Conservation (phyloP, 2,888 invertebrate genomes). For the Ptychoptera albimana region DNA sequence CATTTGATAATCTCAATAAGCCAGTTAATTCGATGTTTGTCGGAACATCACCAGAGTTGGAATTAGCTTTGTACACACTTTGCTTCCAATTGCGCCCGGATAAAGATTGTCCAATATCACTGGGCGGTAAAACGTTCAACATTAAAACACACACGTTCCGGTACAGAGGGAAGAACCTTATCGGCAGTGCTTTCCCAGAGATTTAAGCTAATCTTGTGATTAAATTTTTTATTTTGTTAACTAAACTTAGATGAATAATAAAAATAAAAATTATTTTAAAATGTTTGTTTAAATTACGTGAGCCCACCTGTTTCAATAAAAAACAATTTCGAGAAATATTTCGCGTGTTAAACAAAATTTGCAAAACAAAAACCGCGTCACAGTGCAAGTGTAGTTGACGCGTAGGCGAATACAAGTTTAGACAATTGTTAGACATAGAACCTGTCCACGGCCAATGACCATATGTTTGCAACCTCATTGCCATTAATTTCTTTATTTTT, state of each 20-base stretch:
- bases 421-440: too few relatives aligned
- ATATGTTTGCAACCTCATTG: too few relatives aligned
- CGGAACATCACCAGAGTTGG: conserved; percentile 81
- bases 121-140: conserved; percentile 52
- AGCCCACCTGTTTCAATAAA: too few relatives aligned
- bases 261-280: too few relatives aligned
- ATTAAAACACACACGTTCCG: conserved; percentile 58
- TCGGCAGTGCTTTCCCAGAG: conserved; percentile 71
- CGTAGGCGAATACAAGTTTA: too few relatives aligned
- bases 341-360: too few relatives aligned
- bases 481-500: too few relatives aligned
- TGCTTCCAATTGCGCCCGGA: conserved; percentile 69
- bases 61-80: conserved; percentile 76
- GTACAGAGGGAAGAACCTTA: conserved; percentile 59
- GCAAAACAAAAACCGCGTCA: too few relatives aligned
- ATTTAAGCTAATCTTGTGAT: conserved; percentile 35
- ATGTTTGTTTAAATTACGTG: too few relatives aligned
- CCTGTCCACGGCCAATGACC: too few relatives aligned
- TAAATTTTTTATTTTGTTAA: background rate
- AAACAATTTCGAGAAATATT: too few relatives aligned
- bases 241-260: background rate
- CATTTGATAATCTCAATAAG: conserved; percentile 53
- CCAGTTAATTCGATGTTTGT: conserved; percentile 65
- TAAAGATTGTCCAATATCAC: conserved; percentile 52
- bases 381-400: too few relatives aligned